Conservation (phyloP, 2,113 vertebrate species). For the Gasterosteus nipponicus region DNA sequence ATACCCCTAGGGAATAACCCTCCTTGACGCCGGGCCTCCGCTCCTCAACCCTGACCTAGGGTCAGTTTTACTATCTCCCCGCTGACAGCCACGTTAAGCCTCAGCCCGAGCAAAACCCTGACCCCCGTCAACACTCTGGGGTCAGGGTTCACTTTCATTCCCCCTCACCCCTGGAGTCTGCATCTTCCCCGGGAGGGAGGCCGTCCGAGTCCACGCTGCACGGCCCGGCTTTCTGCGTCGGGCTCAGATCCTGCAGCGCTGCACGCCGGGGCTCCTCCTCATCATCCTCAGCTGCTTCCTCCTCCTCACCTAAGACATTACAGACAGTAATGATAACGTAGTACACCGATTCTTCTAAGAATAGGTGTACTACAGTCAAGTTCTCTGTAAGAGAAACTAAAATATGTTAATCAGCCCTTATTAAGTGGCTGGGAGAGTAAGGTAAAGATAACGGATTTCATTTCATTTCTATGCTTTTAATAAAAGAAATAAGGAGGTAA, state of each 20-base stretch:
- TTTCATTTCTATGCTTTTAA: not conserved
- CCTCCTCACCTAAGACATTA: conserved; percentile 58
- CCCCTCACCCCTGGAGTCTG: conserved; percentile 80
- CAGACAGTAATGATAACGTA: not conserved
- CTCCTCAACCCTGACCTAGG: conserved; percentile 15
- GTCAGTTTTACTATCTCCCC: conserved; percentile 35
- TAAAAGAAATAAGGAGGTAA: conserved; percentile 12
- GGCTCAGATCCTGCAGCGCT: conserved; percentile 78
- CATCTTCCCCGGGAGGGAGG: conserved; percentile 80
- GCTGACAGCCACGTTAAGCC: conserved; percentile 46
- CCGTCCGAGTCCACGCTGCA: conserved; percentile 66
- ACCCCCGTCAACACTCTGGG: conserved; percentile 41
- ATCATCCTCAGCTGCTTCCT: conserved; percentile 70
- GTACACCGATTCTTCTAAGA: too few relatives aligned
- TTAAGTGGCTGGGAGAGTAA: not conserved
- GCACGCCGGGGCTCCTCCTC: conserved; percentile 73
- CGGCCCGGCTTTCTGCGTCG: conserved; percentile 72
- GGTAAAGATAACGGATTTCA: not conserved
- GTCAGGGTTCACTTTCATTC: conserved; percentile 16
- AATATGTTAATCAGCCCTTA: conserved; percentile 11
- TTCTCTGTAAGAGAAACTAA: too few relatives aligned
- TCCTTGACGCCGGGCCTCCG: conserved; percentile 10
- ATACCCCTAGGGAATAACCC: conserved; percentile 26
- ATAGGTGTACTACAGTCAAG: too few relatives aligned
- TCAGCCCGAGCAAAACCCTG: conserved; percentile 36